Base-by-base conservation (phyloP, 1,140 invertebrate species). In the Drosophila lacteicornis region DNA sequence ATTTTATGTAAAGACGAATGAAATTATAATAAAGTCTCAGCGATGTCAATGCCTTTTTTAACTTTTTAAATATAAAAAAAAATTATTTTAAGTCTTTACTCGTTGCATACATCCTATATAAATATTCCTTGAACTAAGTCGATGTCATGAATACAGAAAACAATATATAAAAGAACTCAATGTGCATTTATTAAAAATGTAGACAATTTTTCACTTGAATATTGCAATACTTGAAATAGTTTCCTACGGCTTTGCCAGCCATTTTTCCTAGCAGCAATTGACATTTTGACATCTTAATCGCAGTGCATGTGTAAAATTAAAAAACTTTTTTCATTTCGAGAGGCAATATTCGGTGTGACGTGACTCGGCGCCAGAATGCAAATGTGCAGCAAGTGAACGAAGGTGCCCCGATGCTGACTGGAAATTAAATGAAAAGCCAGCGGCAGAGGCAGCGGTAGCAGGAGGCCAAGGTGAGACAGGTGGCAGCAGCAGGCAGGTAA, bases 251-350 rank as follows among this genome's bases (percentile, higher is more conserved):
- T 15, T 46, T 71, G 49, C n/a, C 27, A 22, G 27, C 25, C 33
- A 17, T 58, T 59, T 70, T 50, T 38, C 8, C 33, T 43, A 40
- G 51, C 5, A 40, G 53, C 74, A 76, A 76, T 76, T 77, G 75
- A 77, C 75, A 77, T 78, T 77, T 78, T 77, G 75, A 78, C 75
- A 78, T 78, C 38, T 78, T 78, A 78, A 78, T 78, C 73, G 75
- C 50, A 77, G 74, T 36, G 33, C 73, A 77, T 78, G 73, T 78
- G 74, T 77, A 77, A 76, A 78, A 78, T 78, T 69, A 78, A 73
- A 73, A 66, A 79, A 79, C 67, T 79, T 79, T 79, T 79, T 79
- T 73, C 60, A 79, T 79, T 79, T 79, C 56, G 51, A 38, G 36
- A 60, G 56, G 57, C 46, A 59, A 36, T 36, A 67, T 60, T 67